phyloP scores from a whole-genome alignment of 2,113 vertebrate genomes.

The Leuciscus idus region DNA sequence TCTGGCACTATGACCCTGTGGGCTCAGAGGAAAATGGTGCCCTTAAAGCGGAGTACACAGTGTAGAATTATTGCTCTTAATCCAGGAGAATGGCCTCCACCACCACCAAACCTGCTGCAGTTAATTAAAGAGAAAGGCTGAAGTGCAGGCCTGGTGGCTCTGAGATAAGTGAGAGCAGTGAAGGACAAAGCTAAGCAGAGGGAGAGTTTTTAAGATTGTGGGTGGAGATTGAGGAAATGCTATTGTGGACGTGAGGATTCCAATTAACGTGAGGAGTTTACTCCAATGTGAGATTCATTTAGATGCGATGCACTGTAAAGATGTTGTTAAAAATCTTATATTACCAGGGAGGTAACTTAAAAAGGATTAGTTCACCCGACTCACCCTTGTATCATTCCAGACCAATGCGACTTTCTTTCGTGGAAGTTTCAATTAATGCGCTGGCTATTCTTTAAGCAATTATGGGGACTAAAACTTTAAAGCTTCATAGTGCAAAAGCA shows the following conservation, averaged over 20 bases:
- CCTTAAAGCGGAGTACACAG: not conserved
- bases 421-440: not conserved
- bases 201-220: slow-evolving; percentile 6
- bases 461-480: not conserved
- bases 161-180: slow-evolving; percentile 10
- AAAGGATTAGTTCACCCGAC: not conserved
- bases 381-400: not conserved
- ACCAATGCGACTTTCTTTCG: not conserved
- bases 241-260: slow-evolving; percentile 10
- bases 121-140: slow-evolving; percentile 46
- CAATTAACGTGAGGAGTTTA: slow-evolving; percentile 18
- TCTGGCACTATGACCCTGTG: slow-evolving; percentile 9
- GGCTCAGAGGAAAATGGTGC: slow-evolving; percentile 3
- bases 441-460: not conserved
- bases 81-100: slow-evolving; percentile 33
- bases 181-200: slow-evolving; percentile 30
- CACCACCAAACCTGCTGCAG: slow-evolving; percentile 20
- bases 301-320: not conserved
- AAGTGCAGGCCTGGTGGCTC: slow-evolving; percentile 19
- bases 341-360: not conserved
- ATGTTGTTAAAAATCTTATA: not conserved
- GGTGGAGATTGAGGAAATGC: slow-evolving; percentile 13
- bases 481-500: not conserved
- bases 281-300: not conserved
- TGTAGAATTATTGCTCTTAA: slow-evolving; percentile 35